Conservation (phyloP, 2,888 invertebrate species). For the Hyposoter didymator region DNA sequence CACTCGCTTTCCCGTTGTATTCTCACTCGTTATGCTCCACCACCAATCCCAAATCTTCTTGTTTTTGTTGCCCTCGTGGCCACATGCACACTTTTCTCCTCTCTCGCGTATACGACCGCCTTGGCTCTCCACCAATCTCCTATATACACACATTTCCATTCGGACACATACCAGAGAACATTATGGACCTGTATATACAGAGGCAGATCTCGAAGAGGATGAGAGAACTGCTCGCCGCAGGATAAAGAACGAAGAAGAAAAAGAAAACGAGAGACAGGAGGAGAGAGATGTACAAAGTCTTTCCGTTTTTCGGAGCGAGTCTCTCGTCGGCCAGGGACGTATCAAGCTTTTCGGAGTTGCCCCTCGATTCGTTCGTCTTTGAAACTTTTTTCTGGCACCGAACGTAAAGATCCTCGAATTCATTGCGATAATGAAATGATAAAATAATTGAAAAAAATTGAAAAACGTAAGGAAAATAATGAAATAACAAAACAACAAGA, state of each 20-base stretch:
- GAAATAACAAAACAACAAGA: not conserved
- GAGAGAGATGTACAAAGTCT: constrained; percentile 53
- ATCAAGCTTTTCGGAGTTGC: constrained; percentile 33
- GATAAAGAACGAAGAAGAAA: constrained; percentile 48
- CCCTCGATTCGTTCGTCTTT: not conserved
- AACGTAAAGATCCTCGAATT: not conserved
- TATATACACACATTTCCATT: not conserved
- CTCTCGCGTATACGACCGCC: not conserved
- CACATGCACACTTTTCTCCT: constrained; percentile 11
- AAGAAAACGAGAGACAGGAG: constrained; percentile 26
- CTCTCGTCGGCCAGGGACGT: constrained; percentile 59
- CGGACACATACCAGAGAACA: not conserved
- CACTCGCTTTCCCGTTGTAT: constrained; percentile 50
- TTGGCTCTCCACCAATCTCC: too few relatives aligned
- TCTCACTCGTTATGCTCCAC: constrained; percentile 41
- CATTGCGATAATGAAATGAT: not conserved
- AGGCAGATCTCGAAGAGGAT: constrained; percentile 45
- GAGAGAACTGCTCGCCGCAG: constrained; percentile 38
- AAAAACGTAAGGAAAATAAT: too few relatives aligned
- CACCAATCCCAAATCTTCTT: constrained; percentile 44
- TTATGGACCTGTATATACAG: constrained; percentile 6
- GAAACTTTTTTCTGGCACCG: not conserved
- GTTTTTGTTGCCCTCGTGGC: constrained; percentile 57
- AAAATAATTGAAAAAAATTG: too few relatives aligned
- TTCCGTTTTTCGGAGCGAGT: constrained; percentile 58